phyloP scores from a whole-genome alignment of 2,797 vertebrate genomes.

The Lepilemur septentrionalis region DNA sequence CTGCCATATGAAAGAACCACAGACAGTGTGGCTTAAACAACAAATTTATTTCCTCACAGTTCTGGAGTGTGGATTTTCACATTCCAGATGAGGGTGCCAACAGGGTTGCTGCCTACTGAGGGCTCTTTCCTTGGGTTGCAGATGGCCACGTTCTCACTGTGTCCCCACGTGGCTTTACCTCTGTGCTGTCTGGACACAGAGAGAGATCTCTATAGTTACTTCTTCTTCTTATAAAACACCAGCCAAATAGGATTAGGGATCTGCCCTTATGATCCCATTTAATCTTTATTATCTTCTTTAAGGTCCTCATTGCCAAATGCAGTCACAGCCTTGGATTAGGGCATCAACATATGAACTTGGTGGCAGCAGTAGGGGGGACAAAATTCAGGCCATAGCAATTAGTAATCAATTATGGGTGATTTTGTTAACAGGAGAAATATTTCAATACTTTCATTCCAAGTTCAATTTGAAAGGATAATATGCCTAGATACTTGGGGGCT shows the following conservation, averaged over 20 bases:
- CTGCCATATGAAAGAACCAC: not conserved
- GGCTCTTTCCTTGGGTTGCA: not conserved
- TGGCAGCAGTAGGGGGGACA: not conserved
- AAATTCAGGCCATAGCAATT: not conserved
- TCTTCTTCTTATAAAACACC: not conserved
- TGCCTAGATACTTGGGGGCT: not conserved
- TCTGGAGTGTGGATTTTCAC: no score
- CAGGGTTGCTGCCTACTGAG: not conserved
- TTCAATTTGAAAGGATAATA: not conserved
- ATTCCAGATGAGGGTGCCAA: not conserved
- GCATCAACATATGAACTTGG: not conserved
- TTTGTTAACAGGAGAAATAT: not conserved
- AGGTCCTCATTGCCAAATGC: not conserved
- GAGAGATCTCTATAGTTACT: not conserved
- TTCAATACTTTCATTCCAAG: not conserved
- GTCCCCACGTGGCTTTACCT: not conserved
- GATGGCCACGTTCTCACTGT: not conserved
- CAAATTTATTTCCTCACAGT: not conserved
- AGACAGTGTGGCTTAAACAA: not conserved
- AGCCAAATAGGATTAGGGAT: not conserved
- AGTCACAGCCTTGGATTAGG: not conserved
- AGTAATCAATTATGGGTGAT: not conserved
- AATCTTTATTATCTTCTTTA: not conserved
- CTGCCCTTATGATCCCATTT: not conserved
- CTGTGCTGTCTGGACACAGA: not conserved